Evolutionary conservation across 2,888 invertebrate genomes (phyloP).

Genomic region (Brachyptera putata): DNA sequence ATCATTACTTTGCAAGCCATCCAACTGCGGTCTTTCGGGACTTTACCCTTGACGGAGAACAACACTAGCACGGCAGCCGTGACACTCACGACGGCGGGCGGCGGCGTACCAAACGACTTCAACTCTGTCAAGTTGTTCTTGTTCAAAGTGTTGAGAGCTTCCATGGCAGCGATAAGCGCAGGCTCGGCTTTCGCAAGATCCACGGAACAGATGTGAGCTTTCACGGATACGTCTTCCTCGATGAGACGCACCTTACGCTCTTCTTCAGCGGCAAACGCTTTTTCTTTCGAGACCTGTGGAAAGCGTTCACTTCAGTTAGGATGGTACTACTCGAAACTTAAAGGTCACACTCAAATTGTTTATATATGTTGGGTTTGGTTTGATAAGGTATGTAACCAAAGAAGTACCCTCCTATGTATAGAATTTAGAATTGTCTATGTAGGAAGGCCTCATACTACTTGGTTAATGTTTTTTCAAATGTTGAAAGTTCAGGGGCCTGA

Average conservation of each 20-base stretch:
- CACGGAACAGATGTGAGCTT: conserved; percentile 79
- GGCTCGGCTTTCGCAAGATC: conserved; percentile 91
- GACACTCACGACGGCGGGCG: conserved; percentile 82
- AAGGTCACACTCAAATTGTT: too few relatives aligned
- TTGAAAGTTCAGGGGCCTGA: too few relatives aligned
- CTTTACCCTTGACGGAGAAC: conserved; percentile 75
- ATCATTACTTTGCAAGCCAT: conserved; percentile 86
- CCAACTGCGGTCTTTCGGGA: conserved; percentile 90
- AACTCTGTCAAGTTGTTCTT: conserved; percentile 91
- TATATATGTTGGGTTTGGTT: too few relatives aligned
- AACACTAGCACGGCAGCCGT: conserved; percentile 83
- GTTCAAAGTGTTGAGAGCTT: conserved; percentile 86
- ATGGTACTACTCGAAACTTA: too few relatives aligned
- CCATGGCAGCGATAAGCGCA: conserved; percentile 81
- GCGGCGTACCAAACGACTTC: conserved; percentile 90
- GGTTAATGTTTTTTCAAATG: too few relatives aligned
- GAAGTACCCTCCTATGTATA: too few relatives aligned
- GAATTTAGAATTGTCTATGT: too few relatives aligned
- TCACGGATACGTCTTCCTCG: conserved; percentile 80
- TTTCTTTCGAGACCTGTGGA: conserved; percentile 30
- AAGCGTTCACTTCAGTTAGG: too few relatives aligned
- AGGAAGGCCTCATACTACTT: too few relatives aligned
- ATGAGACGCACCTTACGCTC: conserved; percentile 87
- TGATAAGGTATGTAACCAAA: too few relatives aligned
- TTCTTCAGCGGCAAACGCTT: conserved; percentile 62